Conservation (phyloP, 23 tunicate genomes). For the Styela clava region DNA sequence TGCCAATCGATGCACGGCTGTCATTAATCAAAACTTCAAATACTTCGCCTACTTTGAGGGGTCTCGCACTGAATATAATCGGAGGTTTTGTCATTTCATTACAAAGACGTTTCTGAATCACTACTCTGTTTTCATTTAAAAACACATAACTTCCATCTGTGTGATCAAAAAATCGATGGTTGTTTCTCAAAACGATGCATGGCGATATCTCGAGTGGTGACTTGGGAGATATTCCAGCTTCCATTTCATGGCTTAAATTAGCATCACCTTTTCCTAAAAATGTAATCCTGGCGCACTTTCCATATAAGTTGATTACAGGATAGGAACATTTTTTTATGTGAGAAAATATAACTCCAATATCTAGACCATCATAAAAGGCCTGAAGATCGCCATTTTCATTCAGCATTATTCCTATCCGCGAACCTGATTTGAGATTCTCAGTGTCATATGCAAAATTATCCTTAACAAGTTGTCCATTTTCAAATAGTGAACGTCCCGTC, state of each 20-base stretch:
- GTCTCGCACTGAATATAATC: background rate
- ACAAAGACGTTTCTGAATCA: background rate
- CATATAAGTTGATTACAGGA: background rate
- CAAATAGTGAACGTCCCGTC: background rate
- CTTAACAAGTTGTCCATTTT: background rate
- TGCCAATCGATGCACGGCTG: background rate
- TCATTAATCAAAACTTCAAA: conserved; percentile 1
- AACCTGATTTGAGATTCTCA: background rate
- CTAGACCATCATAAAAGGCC: background rate
- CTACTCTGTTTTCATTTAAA: background rate
- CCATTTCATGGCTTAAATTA: background rate
- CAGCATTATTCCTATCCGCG: background rate
- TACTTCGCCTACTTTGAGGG: conserved; percentile 1
- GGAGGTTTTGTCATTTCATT: background rate
- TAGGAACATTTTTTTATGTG: background rate
- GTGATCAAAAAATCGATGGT: background rate
- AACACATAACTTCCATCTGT: background rate
- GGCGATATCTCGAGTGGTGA: background rate
- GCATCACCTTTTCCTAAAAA: background rate
- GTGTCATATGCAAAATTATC: conserved; percentile 5
- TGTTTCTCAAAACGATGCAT: background rate
- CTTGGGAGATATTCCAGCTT: background rate
- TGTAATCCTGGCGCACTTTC: background rate
- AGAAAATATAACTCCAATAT: background rate
- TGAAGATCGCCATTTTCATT: background rate